Evolutionary conservation across 1,140 invertebrate genomes (phyloP).

Genomic region (Neotoxoptera formosana): DNA sequence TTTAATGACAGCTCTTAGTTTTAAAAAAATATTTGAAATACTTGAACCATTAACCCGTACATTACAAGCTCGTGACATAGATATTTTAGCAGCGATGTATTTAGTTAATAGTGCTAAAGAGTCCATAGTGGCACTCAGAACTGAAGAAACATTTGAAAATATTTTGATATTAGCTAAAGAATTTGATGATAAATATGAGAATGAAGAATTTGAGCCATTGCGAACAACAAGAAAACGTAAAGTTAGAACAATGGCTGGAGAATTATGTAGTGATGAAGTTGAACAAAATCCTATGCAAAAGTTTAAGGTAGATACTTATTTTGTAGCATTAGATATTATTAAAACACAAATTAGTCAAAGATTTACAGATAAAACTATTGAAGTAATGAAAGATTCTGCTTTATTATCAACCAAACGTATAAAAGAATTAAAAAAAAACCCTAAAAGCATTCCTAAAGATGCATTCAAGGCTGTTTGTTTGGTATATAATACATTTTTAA

Average conservation of each 20-base stretch:
- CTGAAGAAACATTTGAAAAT: constrained; percentile 7
- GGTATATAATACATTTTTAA: neutral
- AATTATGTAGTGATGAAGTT: neutral
- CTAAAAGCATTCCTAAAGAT: neutral
- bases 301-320: neutral
- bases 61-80: constrained; percentile 6
- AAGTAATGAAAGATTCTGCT: constrained; percentile 15
- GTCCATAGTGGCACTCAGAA: neutral
- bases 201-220: neutral
- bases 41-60: constrained; percentile 11
- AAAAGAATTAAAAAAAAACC: neutral
- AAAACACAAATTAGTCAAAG: neutral
- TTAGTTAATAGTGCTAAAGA: constrained; percentile 7
- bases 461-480: constrained; percentile 1
- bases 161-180: neutral
- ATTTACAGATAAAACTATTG: constrained; percentile 9
- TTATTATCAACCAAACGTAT: neutral
- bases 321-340: neutral
- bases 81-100: constrained; percentile 4
- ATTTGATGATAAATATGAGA: neutral
- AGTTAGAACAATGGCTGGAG: neutral
- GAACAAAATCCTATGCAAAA: neutral
- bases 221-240: neutral
- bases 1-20: constrained; percentile 25
- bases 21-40: neutral